phyloP scores from a whole-genome alignment of 2,888 invertebrate genomes.

The Taphrorychus bicolor region DNA sequence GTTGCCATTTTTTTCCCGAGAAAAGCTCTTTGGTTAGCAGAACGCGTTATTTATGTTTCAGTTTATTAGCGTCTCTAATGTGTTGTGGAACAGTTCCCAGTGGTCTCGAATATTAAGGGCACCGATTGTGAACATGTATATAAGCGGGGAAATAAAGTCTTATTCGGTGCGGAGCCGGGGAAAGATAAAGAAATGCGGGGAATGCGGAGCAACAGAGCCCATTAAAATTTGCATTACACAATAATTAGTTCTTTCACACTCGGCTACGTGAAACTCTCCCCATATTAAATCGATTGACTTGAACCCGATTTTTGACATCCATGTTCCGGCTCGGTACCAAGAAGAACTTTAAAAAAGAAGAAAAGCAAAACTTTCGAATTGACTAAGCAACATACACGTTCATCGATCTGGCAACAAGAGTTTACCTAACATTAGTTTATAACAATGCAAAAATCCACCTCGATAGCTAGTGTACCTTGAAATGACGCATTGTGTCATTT shows the following conservation, averaged over 20 bases:
- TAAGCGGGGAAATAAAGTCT: neutral
- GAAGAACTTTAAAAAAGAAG: slow-evolving; percentile 10
- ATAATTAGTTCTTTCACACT: too few species aligned
- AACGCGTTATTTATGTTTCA: slow-evolving; percentile 57
- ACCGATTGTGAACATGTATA: neutral
- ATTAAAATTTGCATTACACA: too few species aligned
- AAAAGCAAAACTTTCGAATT: slow-evolving; percentile 22
- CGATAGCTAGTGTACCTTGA: slow-evolving; percentile 49
- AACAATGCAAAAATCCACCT: slow-evolving; percentile 43
- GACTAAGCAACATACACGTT: slow-evolving; percentile 29
- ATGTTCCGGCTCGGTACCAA: neutral
- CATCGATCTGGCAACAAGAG: slow-evolving; percentile 33
- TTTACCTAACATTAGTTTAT: slow-evolving; percentile 38
- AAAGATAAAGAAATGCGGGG: neutral
- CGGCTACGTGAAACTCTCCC: too few species aligned
- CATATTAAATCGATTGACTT: neutral
- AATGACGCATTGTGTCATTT: slow-evolving; percentile 51
- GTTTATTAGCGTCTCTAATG: slow-evolving; percentile 56
- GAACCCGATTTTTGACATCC: neutral
- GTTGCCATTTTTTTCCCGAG: slow-evolving; percentile 52
- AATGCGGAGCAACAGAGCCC: neutral
- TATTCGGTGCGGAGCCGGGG: neutral
- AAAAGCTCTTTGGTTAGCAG: slow-evolving; percentile 47
- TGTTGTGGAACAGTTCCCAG: slow-evolving; percentile 47
- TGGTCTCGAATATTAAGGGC: slow-evolving; percentile 28